Evolutionary conservation across 2,113 vertebrate species (phyloP).

Genomic region (Aspidoscelis tigris): DNA sequence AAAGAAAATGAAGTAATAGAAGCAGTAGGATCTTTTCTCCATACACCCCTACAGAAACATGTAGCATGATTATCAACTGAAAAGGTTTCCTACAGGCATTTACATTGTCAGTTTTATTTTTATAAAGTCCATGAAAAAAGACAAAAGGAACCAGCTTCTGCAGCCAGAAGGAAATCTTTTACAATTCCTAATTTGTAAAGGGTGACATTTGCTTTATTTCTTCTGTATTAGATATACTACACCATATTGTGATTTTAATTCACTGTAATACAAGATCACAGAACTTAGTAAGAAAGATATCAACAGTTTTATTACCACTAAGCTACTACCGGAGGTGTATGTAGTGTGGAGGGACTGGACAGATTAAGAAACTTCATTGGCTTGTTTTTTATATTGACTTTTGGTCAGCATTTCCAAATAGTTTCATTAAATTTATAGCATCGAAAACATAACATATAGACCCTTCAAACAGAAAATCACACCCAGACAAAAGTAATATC

Average conservation of each 20-base stretch:
- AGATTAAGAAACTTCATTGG: constrained; percentile 57
- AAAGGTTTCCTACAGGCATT: constrained; percentile 64
- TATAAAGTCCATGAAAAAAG: constrained; percentile 70
- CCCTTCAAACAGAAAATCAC: constrained; percentile 45
- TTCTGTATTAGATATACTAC: constrained; percentile 45
- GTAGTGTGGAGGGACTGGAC: constrained; percentile 11
- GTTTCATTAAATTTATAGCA: constrained; percentile 73
- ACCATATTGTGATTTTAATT: constrained; percentile 68
- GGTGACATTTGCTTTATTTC: constrained; percentile 71
- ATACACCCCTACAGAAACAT: constrained; percentile 44
- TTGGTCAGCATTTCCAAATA: constrained; percentile 69
- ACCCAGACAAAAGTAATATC: constrained; percentile 56
- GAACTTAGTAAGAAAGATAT: constrained; percentile 59
- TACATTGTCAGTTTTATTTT: constrained; percentile 59
- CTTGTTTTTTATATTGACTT: constrained; percentile 63
- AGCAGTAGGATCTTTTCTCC: neutral
- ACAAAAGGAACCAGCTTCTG: constrained; percentile 68
- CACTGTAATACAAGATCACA: constrained; percentile 47
- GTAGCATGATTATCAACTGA: constrained; percentile 55
- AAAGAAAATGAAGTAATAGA: neutral
- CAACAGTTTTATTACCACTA: constrained; percentile 57
- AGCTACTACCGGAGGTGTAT: constrained; percentile 57
- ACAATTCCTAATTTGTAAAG: constrained; percentile 66
- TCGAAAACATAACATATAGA: constrained; percentile 60
- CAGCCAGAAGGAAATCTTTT: constrained; percentile 66